Evolutionary conservation across 2,113 vertebrate genomes (phyloP), one percentile per base, ranked within the genome.

Genomic region (Neomonachus schauinslandi): DNA sequence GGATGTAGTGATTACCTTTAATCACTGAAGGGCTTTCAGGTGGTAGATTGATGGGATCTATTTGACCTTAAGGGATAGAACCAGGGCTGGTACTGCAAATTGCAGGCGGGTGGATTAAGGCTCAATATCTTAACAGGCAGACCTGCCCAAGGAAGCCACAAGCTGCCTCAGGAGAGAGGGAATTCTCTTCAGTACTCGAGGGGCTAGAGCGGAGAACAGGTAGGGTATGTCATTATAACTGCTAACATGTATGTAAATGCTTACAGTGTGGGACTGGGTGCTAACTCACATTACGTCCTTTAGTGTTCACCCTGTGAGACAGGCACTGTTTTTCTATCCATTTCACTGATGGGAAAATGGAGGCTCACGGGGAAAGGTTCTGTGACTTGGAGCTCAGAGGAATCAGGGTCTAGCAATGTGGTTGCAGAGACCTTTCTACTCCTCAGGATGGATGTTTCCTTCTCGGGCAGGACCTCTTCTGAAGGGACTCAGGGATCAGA

Each of bases 11-110:
- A 90, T 95, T 76, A 63, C 59, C n/a, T 90, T 28, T 92, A 89
- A 94, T 94, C 85, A 90, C 81, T 0, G 21, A 76, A 57, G 53
- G 42, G 59, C 74, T 79, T 86, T 77, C 80, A 51, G 88, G 26
- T 63, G 39, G 84, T 59, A 92, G 89, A 94, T 82, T 55, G 82
- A 96, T 92, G 96, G 36, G 33, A 49, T 82, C 57, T 96, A 39
- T 77, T 77, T 88, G 91, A 77, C 80, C 72, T 94, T 49, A 94
- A 81, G 57, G 74, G 46, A 7, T 31, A 85, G 92, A 94, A 82
- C 42, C n/a, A 94, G 39, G n/a, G 42, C 31, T 53, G 89, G n/a
- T 69, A 31, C 89, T 89, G 72, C 51, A 94, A 85, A 92, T 77
- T 90, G 65, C 33, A 86, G 46, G 39, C 39, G 59, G n/a, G 65